Conservation (phyloP, 2,113 vertebrate genomes). For the Diadophis punctatus region DNA sequence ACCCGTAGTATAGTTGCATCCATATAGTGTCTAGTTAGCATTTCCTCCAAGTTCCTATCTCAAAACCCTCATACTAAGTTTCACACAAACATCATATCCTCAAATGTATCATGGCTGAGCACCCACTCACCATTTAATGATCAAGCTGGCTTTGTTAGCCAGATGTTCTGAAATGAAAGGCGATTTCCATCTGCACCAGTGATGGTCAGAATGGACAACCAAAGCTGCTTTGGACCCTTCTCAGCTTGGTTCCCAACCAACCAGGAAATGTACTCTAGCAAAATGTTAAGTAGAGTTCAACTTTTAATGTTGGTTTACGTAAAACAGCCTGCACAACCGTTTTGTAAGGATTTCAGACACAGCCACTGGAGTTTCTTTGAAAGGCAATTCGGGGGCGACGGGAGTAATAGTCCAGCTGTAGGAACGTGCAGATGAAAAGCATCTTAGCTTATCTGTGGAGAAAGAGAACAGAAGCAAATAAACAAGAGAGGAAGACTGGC, state of each 20-base stretch:
- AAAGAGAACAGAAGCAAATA: background rate
- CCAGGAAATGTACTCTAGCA: background rate
- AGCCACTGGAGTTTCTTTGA: slow-evolving; percentile 39
- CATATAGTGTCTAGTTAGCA: background rate
- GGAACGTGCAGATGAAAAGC: slow-evolving; percentile 47
- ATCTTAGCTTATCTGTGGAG: slow-evolving; percentile 52
- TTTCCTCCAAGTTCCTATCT: background rate
- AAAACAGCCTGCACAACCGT: slow-evolving; percentile 11
- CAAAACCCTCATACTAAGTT: background rate
- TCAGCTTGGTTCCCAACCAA: background rate
- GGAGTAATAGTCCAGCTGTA: slow-evolving; percentile 17
- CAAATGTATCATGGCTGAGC: background rate
- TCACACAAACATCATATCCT: too few relatives aligned
- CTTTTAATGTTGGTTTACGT: slow-evolving; percentile 6
- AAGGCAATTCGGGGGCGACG: slow-evolving; percentile 26
- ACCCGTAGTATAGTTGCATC: background rate
- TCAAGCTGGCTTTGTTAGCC: background rate
- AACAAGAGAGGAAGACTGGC: background rate
- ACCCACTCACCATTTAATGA: background rate
- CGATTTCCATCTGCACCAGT: background rate
- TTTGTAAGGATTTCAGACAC: slow-evolving; percentile 26
- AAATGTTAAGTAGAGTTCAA: background rate
- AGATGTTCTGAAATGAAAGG: background rate
- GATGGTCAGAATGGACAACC: background rate
- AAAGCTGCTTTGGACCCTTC: background rate